Evolutionary conservation across 23 tunicate species (phyloP), one percentile per base, ranked within the genome.

Genomic region (Diplosoma virens): DNA sequence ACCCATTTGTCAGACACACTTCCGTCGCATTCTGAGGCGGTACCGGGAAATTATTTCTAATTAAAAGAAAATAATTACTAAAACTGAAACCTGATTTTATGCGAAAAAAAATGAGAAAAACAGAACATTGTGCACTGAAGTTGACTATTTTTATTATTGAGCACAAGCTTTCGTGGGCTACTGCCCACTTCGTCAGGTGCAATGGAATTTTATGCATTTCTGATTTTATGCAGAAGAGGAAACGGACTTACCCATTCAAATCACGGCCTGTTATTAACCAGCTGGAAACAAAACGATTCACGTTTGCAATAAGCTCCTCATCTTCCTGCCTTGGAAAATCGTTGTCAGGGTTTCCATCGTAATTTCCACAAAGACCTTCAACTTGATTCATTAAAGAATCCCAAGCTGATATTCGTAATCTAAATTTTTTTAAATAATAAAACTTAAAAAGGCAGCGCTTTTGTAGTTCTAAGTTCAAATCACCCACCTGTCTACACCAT

Each of bases 301-400:
- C 81, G 58, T 88, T 83, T 63, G 87, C 77, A 24, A 66, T 71
- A 22, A 87, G 71, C n/a, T 70, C 80, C 14, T 66, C 82, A 23
- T 83, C 95, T 3, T 77, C 68, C 26, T 79, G 61, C 16, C 73
- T 56, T 16, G 32, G 47, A 67, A 66, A 77, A 58, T 88, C 95
- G 61, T 88, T 88, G 73, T 30, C 30, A 5, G 82, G 75, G 33
- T 88, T 79, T 1, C 85, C 95, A 56, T 88, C 83, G 47, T 58
- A 88, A 41, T 88, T 85, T 18, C 95, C 95, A 41, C 95, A 88
- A 27, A 88, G 25, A 66, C 95, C 95, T 76, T 88, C 95, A 28
- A 88, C 65, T 24, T 67, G 77, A 22, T 78, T 45, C 23, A 33
- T 46, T 30, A 81, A 53, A 7, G 75, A 45, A 7, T 70, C 47